Conservation (phyloP, 2,797 vertebrate genomes). For the Sebastes minor region DNA sequence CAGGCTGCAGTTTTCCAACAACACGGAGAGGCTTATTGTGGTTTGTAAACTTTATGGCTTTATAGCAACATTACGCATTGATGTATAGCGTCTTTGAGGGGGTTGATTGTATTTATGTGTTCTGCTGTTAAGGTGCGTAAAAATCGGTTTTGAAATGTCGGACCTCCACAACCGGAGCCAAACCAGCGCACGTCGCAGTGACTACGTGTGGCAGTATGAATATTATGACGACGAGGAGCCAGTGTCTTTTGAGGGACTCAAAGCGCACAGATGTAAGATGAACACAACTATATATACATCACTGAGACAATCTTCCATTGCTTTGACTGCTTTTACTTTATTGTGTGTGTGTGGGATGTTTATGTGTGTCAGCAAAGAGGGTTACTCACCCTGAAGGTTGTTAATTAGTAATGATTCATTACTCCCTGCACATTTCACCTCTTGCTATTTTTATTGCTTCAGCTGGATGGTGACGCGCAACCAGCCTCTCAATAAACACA, state of each 20-base stretch:
- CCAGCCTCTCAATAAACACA: not conserved
- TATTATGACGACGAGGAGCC: constrained; percentile 93
- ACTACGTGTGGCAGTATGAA: constrained; percentile 95
- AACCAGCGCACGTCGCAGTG: constrained; percentile 68
- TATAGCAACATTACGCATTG: not conserved
- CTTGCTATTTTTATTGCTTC: not conserved
- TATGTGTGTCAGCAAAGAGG: not conserved
- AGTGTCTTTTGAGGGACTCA: constrained; percentile 93
- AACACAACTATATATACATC: not conserved
- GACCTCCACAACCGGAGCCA: constrained; percentile 72
- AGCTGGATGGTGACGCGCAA: not conserved
- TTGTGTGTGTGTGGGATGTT: not conserved
- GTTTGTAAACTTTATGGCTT: constrained; percentile 31
- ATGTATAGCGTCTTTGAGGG: too few relatives aligned
- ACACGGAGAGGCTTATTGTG: not conserved
- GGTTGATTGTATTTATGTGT: not conserved
- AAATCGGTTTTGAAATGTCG: constrained; percentile 60
- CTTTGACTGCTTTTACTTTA: not conserved
- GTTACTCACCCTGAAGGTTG: not conserved
- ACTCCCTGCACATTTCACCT: not conserved
- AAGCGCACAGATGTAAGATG: constrained; percentile 92
- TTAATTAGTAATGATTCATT: not conserved
- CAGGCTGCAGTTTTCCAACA: not conserved
- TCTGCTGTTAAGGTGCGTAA: not conserved
- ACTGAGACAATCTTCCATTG: not conserved